Percentiles rank a stretch among this genome's conserved stretches.
These are phyloP conservation scores for Boulengeromyrus knoepffleri DNA, from an alignment of 2,113 vertebrate species.

Conservation along the genomic window DNA sequence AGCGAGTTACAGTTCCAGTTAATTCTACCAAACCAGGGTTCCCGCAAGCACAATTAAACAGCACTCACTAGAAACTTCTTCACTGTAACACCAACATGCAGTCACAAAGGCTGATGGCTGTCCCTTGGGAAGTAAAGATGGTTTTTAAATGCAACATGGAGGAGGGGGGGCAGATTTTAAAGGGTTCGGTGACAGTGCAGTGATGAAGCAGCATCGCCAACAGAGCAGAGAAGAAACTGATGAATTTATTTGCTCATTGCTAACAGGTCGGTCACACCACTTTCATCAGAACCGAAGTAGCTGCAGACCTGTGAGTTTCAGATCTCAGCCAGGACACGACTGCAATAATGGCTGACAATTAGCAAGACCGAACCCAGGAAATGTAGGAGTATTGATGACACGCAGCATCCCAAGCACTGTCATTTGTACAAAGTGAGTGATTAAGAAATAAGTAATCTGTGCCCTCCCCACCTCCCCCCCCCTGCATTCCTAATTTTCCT, in stretches of 20 bases:
- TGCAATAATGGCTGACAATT: neutral
- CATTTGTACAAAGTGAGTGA: slow-evolving; percentile 16
- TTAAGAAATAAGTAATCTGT: slow-evolving; percentile 9
- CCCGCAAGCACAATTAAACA: neutral
- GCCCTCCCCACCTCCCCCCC: neutral
- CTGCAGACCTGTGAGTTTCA: neutral
- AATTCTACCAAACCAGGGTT: neutral
- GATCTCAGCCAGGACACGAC: neutral
- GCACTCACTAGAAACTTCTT: neutral
- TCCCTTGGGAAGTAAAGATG: neutral
- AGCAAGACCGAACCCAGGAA: neutral
- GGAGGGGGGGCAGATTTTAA: neutral
- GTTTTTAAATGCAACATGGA: neutral
- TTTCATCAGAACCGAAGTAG: neutral
- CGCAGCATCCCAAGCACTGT: neutral
- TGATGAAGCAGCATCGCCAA: neutral
- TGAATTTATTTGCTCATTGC: neutral
- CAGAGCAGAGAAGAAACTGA: neutral
- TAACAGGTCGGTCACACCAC: neutral
- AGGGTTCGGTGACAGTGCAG: neutral
- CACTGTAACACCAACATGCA: neutral
- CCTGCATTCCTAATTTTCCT: neutral
- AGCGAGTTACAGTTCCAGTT: neutral
- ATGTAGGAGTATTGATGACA: neutral
- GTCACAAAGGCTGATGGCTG: neutral